Base-by-base conservation (phyloP, 2,113 vertebrate species). In the Coptodon bakossiorum region DNA sequence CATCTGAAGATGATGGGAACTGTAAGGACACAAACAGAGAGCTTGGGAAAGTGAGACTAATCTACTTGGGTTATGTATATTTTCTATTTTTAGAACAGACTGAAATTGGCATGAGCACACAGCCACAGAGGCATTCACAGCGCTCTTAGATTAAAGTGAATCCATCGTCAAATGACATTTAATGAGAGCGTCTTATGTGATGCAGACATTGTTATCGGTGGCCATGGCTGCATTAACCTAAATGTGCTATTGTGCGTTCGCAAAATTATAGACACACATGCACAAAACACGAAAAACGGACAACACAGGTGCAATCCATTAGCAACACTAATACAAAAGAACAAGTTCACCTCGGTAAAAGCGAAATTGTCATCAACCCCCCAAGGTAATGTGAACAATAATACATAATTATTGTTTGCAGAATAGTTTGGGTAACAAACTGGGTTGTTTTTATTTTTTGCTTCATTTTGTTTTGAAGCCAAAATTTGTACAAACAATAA, bases 401-500 rank as follows among this genome's bases (percentile, higher is more conserved):
- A 82, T 5, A 22, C 80, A 34, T 61, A n/a, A 82, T 61, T 73
- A 73, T 9, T 73, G 45, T 78, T 78, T 59, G 27, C 27, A 50
- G 43, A 76, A 76, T 48, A 48, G 24, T 76, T 76, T 11, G 14
- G 6, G 40, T 31, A 19, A 48, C 11, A 84, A 76, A 57, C n/a
- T 22, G 22, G 9, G 34, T 27, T 38, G 16, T 48, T 76, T 48
- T 48, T 48, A 45, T 45, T 45, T 73, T 73, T 45, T 17, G 22
- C 6, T 45, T 11, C 8, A 0, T 45, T 45, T 56, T 50, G 61
- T 0, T 59, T 59, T 9, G 22, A 48, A 76, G 31, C 27, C 3
- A 36, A 61, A 79, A 61, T 17, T 17, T 63, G 19, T 57, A 48
- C 10, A 48, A 48, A 61, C 59, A 2, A 24, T 34, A 59, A 85